Percentiles rank a stretch among this genome's conserved stretches.
phyloP scores from a whole-genome alignment of 2,888 invertebrate species.

The Drosophila antonietae region DNA sequence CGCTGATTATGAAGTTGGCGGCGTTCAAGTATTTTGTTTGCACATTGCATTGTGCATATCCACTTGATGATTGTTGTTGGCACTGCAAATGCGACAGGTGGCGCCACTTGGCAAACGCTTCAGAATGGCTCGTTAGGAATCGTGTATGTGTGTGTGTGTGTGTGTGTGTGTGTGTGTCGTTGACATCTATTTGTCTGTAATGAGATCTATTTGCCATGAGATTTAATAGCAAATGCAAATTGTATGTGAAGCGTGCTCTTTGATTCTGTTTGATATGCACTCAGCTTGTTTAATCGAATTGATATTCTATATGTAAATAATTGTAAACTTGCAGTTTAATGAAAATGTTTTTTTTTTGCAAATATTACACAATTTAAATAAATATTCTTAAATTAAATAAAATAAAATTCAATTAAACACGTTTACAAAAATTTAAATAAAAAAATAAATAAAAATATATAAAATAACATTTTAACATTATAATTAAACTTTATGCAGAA shows the following conservation, averaged over 20 bases:
- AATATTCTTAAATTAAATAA: too few relatives aligned
- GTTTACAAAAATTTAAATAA: too few relatives aligned
- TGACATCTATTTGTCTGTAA: slow-evolving; percentile 18
- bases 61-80: slow-evolving; percentile 43
- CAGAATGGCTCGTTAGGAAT: slow-evolving; percentile 14
- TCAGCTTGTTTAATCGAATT: background rate
- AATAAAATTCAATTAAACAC: too few relatives aligned
- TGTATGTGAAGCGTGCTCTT: background rate
- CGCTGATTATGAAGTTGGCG: slow-evolving; percentile 22
- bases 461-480: too few relatives aligned
- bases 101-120: slow-evolving; percentile 42
- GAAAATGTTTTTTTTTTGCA: background rate
- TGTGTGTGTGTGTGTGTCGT: slow-evolving; percentile 7
- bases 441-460: too few relatives aligned
- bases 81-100: slow-evolving; percentile 54
- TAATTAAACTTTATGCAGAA: too few relatives aligned
- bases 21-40: slow-evolving; percentile 37
- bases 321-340: background rate
- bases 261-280: background rate
- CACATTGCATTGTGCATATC: slow-evolving; percentile 26
- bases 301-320: background rate
- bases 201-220: background rate
- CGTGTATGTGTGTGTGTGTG: slow-evolving; percentile 11
- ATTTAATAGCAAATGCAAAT: background rate
- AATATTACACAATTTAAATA: too few relatives aligned